Base-by-base conservation (phyloP, 2,113 vertebrate genomes). In the Cyprinus carpio region DNA sequence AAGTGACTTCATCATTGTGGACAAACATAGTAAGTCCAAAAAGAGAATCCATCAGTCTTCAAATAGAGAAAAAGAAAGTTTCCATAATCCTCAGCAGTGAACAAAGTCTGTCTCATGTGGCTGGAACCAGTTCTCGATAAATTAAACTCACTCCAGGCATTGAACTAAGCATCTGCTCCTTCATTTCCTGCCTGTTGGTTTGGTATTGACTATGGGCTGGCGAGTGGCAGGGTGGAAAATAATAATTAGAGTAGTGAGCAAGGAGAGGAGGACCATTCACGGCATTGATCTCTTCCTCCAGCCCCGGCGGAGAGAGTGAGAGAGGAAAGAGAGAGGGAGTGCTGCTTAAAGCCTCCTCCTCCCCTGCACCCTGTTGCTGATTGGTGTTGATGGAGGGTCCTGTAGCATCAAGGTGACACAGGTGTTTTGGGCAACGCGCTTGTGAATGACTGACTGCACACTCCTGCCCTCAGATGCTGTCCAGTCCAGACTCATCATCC, bases 171-270 rank as follows among this genome's bases (percentile, higher is more conserved):
- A 87, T 89, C 64, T 80, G 43, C 67, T 69, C 86, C 87, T 74
- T 65, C 46, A 86, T 86, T 86, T 85, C 85, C 72, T 86, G 84
- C 18, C 75, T 82, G 83, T 71, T 84, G 75, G 89, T 89, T 88
- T 90, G 88, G 62, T 87, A 85, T 83, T 92, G 82, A 87, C 84
- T 87, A 86, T 89, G 86, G 87, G 78, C 75, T 86, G 83, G 88
- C 29, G 54, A 91, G 88, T 89, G 34, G 87, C 76, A 81, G 85
- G 87, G 78, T 86, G 82, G 76, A 85, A 88, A 84, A 87, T 91
- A 88, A 89, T 82, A 87, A 89, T 84, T 71, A 83, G 79, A 88
- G 1, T 16, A 85, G 80, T 74, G 77, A 83, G 54, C 34, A 88
- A 83, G 76, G 65, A 77, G 75, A 89, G 79, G 85, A 56, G 87